These are phyloP conservation scores for Esperia sulphurella DNA, from an alignment of 2,888 invertebrate species.

Conservation along the genomic window DNA sequence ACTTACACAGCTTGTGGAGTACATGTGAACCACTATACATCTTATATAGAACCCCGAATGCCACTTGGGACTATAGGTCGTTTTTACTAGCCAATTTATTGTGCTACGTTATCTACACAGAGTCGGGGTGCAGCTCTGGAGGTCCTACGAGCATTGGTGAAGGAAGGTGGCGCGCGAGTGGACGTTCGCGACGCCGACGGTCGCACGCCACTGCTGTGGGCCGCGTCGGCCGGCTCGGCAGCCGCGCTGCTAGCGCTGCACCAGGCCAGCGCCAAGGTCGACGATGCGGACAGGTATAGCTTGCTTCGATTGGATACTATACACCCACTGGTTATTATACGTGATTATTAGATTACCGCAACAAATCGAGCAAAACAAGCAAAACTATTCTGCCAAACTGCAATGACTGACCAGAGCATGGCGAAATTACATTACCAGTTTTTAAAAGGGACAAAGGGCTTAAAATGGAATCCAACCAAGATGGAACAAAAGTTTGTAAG, in stretches of 20 bases:
- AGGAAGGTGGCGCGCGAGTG: constrained; percentile 87
- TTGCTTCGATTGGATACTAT: background rate
- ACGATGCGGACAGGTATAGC: constrained; percentile 86
- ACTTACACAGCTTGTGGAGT: too few species aligned
- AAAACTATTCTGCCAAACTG: too few species aligned
- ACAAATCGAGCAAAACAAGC: background rate
- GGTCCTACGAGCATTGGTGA: constrained; percentile 88
- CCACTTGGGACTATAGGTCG: too few species aligned
- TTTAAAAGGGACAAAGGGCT: too few species aligned
- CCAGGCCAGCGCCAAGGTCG: constrained; percentile 90
- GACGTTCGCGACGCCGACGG: constrained; percentile 95
- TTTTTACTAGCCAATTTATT: too few species aligned
- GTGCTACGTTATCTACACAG: constrained; percentile 25
- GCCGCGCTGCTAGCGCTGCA: constrained; percentile 94
- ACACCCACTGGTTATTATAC: background rate
- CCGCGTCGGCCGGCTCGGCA: constrained; percentile 96
- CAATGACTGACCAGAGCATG: too few species aligned
- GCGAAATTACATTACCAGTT: too few species aligned
- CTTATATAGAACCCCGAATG: too few species aligned
- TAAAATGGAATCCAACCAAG: too few species aligned
- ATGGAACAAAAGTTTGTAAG: background rate
- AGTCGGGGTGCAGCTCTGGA: constrained; percentile 84
- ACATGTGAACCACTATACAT: too few species aligned
- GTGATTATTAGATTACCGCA: background rate
- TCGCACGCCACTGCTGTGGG: constrained; percentile 97